Percentiles rank a stretch among this genome's conserved stretches.
Evolutionary conservation across 2,888 invertebrate species (phyloP).

Genomic region (Lasioglossum villosulum): DNA sequence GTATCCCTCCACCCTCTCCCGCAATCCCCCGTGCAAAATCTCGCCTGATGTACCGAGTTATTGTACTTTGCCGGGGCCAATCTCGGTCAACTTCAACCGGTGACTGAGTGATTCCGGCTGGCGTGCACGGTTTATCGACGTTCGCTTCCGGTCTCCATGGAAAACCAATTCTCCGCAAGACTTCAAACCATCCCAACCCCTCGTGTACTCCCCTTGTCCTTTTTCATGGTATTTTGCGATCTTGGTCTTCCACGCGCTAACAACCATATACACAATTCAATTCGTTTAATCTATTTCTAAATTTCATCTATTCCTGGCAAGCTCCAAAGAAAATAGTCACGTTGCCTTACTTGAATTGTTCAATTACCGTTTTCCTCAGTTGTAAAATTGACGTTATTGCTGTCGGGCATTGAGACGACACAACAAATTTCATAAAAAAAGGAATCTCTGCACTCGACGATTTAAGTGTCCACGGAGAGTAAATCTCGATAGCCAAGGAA

Average conservation of each 20-base stretch:
- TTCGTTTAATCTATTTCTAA: no score
- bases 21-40: conserved; percentile 28
- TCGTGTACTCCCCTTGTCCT: not conserved
- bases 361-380: no score
- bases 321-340: not conserved
- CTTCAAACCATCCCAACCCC: conserved; percentile 23
- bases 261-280: no score
- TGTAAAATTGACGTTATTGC: no score
- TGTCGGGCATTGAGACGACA: no score
- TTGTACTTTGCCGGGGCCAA: conserved; percentile 69
- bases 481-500: not conserved
- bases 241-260: not conserved
- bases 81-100: conserved; percentile 70
- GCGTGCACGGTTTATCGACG: conserved; percentile 69
- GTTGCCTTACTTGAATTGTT: no score
- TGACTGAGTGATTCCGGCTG: conserved; percentile 65
- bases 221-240: not conserved
- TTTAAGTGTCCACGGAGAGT: not conserved
- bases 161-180: conserved; percentile 60
- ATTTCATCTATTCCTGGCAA: not conserved
- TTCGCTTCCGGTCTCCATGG: conserved; percentile 60
- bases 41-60: conserved; percentile 70
- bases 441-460: not conserved
- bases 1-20: conserved; percentile 13
- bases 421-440: not conserved